Evolutionary conservation across 2,888 invertebrate genomes (phyloP), one percentile per base, ranked within the genome.

Genomic region (Drosophila macrospina): DNA sequence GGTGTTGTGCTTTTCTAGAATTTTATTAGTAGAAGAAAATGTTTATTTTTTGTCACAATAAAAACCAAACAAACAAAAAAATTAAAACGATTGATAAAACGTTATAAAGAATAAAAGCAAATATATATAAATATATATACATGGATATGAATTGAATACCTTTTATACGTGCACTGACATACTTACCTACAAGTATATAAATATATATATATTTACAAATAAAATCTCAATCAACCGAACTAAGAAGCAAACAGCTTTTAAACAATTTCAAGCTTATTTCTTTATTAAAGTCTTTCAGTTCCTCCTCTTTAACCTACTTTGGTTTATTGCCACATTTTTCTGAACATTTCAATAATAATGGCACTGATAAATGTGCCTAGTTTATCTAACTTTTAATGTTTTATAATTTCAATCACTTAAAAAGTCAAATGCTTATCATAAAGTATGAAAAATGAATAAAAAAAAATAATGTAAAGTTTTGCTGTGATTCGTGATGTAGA

Each of bases 1-100:
- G 89, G 91, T 90, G 91, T 90, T 90, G 90, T 90, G 90, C 90
- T 91, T 90, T 90, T 91, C 80, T 90, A 89, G 91, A 86, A 86
- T 90, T 90, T 90, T 86, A 86, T 88, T 90, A 90, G 77, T 87
- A 83, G 88, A 74, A 61, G 71, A 61, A 74, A 80, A 75, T 72
- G 67, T 75, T 88, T 89, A 90, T 80, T 82, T 79, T 85, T 83
- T 78, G 85, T 85, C 80, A 78, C 85, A 89, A 89, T 66, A 79
- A 81, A 63, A 45, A 62, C 26, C 60, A 41, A 20, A 20, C 3
- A 20, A 20, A 20, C 20, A 1, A 20, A 20, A 20, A 20, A 20
- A 20, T 2, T 2, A 54, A 51, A 45, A 26, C 4, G 13, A 26
- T 13, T 34, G 20, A 37, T 52, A 52, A 30, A 52, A 50, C 36